These are phyloP conservation scores for Thamnophis elegans DNA, from an alignment of 2,797 vertebrate species.

Conservation along the genomic window DNA sequence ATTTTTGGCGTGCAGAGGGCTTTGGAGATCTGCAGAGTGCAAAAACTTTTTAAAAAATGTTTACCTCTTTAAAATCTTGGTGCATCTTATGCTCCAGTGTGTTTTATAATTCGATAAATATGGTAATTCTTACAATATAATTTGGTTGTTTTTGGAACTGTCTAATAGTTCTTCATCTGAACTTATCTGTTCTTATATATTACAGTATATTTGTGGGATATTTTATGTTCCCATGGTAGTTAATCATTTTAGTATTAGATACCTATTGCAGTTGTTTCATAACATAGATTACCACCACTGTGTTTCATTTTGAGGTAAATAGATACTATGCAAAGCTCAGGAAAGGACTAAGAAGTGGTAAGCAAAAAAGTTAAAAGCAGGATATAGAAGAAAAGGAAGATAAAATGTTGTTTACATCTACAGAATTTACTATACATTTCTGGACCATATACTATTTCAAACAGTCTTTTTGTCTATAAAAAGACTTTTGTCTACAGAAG, in stretches of 20 bases:
- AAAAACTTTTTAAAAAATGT: too few relatives aligned
- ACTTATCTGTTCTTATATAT: background rate
- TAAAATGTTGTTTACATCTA: background rate
- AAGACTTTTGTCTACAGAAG: too few relatives aligned
- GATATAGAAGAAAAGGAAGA: background rate
- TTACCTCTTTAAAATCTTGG: too few relatives aligned
- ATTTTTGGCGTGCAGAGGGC: too few relatives aligned
- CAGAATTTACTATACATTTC: background rate
- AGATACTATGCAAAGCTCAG: background rate
- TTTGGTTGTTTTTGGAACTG: background rate
- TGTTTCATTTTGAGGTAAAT: background rate
- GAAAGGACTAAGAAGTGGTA: background rate
- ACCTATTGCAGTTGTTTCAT: background rate
- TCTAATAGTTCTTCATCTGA: background rate
- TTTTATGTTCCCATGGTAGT: background rate
- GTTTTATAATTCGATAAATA: too few relatives aligned
- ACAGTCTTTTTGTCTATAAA: too few relatives aligned
- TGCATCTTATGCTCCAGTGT: too few relatives aligned
- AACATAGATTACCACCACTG: background rate
- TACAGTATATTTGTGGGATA: background rate
- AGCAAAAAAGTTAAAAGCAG: background rate
- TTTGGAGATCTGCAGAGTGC: too few relatives aligned
- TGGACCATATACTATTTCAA: background rate
- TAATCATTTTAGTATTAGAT: background rate
- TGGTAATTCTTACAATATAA: background rate